Percentiles rank a stretch among this genome's conserved stretches.
phyloP scores from a whole-genome alignment of 2,797 vertebrate species.

The Microcaecilia unicolor region DNA sequence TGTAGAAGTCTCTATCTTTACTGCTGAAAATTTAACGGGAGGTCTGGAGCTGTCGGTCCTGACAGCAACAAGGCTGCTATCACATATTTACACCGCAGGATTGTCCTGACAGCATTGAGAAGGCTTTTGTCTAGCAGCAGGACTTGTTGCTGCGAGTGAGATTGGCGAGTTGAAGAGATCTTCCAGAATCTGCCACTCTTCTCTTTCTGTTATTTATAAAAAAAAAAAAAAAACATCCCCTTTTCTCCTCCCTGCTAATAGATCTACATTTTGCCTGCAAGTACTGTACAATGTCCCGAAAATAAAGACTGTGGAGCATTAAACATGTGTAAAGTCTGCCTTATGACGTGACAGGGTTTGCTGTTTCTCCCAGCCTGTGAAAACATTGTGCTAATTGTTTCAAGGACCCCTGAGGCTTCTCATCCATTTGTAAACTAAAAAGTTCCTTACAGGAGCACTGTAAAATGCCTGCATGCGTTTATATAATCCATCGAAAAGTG shows the following conservation, averaged over 20 bases:
- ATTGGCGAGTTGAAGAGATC: too few species aligned
- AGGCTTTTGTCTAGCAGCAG: too few species aligned
- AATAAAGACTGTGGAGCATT: not conserved
- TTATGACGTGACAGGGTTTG: constrained; percentile 11
- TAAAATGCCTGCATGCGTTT: constrained; percentile 4
- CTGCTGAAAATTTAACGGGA: too few species aligned
- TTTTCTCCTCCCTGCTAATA: too few species aligned
- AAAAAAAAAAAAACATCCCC: too few species aligned
- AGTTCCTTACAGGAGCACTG: not conserved
- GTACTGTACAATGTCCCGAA: not conserved
- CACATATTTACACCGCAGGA: too few species aligned
- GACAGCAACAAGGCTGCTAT: too few species aligned
- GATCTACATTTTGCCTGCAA: not conserved
- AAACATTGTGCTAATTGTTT: constrained; percentile 8
- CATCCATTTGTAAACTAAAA: constrained; percentile 7
- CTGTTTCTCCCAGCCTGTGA: not conserved
- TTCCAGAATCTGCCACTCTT: constrained; percentile 15
- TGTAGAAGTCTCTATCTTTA: too few species aligned
- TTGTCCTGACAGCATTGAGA: too few species aligned
- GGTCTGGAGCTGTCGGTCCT: too few species aligned
- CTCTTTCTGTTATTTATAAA: not conserved
- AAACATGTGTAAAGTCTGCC: constrained; percentile 4
- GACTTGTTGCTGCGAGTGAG: too few species aligned
- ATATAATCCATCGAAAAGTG: constrained; percentile 6
- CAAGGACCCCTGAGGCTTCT: not conserved